phyloP scores from a whole-genome alignment of 2,888 invertebrate species.

The Sinohyriopsis cumingii region DNA sequence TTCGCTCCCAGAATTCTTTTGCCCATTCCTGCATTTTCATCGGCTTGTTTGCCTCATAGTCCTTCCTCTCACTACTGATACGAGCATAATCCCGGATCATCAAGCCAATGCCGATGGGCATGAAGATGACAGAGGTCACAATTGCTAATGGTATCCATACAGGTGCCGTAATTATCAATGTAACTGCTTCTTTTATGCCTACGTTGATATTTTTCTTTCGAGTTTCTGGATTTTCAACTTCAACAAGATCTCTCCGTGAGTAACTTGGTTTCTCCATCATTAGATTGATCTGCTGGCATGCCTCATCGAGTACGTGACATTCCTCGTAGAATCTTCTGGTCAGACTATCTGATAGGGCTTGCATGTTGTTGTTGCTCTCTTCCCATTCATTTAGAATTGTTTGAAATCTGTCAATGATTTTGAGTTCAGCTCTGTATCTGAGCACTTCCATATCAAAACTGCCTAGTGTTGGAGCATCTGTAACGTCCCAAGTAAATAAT shows the following conservation, averaged over 20 bases:
- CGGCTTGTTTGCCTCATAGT: slow-evolving; percentile 31
- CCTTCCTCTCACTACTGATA: slow-evolving; percentile 16
- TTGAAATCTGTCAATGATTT: slow-evolving; percentile 26
- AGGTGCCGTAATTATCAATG: slow-evolving; percentile 41
- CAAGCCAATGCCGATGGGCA: slow-evolving; percentile 40
- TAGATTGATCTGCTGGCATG: slow-evolving; percentile 30
- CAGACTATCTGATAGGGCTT: slow-evolving; percentile 21
- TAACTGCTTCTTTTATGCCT: slow-evolving; percentile 35
- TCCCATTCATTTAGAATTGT: slow-evolving; percentile 32
- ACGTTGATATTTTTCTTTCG: too few relatives aligned
- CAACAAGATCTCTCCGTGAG: slow-evolving; percentile 6
- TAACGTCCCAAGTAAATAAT: slow-evolving; percentile 18
- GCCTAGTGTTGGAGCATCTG: slow-evolving; percentile 21
- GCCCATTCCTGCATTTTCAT: slow-evolving; percentile 37
- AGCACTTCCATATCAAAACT: slow-evolving; percentile 39
- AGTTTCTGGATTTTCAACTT: background rate
- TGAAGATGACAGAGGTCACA: slow-evolving; percentile 36
- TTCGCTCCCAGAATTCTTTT: slow-evolving; percentile 13
- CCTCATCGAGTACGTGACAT: slow-evolving; percentile 32
- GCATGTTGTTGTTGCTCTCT: slow-evolving; percentile 13
- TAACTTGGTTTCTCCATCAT: slow-evolving; percentile 23
- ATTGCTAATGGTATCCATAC: slow-evolving; percentile 45
- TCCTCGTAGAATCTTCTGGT: slow-evolving; percentile 28
- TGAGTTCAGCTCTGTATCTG: slow-evolving; percentile 31
- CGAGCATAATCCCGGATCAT: slow-evolving; percentile 28